Conservation (phyloP, 2,113 vertebrate species). For the Craseonycteris thonglongyai region DNA sequence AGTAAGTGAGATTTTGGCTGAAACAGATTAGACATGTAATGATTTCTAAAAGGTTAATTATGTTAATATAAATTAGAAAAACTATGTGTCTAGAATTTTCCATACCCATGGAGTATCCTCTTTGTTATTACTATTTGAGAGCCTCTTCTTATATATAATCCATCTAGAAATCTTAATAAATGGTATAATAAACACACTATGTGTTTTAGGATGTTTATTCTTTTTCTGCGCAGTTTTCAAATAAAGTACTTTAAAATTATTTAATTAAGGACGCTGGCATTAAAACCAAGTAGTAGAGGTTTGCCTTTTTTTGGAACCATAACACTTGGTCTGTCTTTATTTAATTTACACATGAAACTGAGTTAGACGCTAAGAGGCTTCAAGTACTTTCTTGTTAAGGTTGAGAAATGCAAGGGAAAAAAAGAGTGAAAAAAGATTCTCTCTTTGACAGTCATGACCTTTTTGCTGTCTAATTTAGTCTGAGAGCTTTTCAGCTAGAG, state of each 20-base stretch:
- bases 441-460: constrained; percentile 23
- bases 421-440: neutral
- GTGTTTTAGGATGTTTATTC: neutral
- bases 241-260: neutral
- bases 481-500: constrained; percentile 45
- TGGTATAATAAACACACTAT: neutral
- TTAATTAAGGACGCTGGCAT: neutral
- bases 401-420: neutral
- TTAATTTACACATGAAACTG: constrained; percentile 47
- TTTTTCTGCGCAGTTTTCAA: neutral
- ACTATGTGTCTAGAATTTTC: neutral
- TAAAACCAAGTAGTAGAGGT: neutral
- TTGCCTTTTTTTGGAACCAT: neutral
- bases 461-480: constrained; percentile 49
- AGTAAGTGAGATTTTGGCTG: neutral
- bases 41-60: neutral
- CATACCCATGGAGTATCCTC: neutral
- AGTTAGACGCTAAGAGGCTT: constrained; percentile 21
- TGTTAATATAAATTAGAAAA: neutral
- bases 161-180: neutral
- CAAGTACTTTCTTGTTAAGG: constrained; percentile 44
- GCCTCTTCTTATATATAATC: neutral
- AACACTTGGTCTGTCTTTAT: neutral
- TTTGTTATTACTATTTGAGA: neutral
- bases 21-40: neutral